Percentiles rank a stretch among this genome's conserved stretches.
Evolutionary conservation across 2,888 invertebrate species (phyloP).

Genomic region (Andrena bicolor): DNA sequence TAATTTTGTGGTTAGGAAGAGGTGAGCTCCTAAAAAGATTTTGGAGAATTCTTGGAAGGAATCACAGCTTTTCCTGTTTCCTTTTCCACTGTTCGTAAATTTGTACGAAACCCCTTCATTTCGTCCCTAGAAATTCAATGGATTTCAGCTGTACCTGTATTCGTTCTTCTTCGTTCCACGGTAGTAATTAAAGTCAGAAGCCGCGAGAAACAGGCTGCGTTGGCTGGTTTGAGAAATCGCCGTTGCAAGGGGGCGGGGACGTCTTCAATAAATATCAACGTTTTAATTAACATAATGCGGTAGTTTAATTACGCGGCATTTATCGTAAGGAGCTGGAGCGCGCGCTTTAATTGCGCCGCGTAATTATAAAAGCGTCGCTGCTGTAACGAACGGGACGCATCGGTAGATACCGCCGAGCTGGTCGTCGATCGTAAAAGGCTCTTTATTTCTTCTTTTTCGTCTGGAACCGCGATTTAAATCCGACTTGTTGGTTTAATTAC

Average conservation of each 20-base stretch:
- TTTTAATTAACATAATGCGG: constrained; percentile 78
- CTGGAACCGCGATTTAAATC: constrained; percentile 29
- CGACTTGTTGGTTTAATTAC: constrained; percentile 57
- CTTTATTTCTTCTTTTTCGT: constrained; percentile 14
- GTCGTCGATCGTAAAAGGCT: constrained; percentile 53
- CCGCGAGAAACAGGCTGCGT: constrained; percentile 33
- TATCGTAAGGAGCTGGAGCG: constrained; percentile 65
- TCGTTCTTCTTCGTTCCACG: neutral
- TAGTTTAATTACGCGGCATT: constrained; percentile 73
- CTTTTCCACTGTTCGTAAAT: neutral
- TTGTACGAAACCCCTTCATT: too few species aligned
- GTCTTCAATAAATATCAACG: constrained; percentile 75
- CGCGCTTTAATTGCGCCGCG: constrained; percentile 64
- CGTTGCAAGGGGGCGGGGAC: constrained; percentile 42
- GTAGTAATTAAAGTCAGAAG: constrained; percentile 26
- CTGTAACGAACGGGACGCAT: constrained; percentile 50
- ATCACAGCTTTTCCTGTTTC: too few species aligned
- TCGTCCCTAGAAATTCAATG: neutral
- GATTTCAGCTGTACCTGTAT: neutral
- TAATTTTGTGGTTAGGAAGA: neutral
- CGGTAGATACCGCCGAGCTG: constrained; percentile 50
- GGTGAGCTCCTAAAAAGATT: too few species aligned
- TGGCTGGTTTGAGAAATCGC: constrained; percentile 64
- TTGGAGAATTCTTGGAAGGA: too few species aligned
- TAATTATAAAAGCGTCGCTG: constrained; percentile 64